Evolutionary conservation across 1,140 invertebrate species (phyloP), one percentile per base, ranked within the genome.

Genomic region (Zophobas atratus): DNA sequence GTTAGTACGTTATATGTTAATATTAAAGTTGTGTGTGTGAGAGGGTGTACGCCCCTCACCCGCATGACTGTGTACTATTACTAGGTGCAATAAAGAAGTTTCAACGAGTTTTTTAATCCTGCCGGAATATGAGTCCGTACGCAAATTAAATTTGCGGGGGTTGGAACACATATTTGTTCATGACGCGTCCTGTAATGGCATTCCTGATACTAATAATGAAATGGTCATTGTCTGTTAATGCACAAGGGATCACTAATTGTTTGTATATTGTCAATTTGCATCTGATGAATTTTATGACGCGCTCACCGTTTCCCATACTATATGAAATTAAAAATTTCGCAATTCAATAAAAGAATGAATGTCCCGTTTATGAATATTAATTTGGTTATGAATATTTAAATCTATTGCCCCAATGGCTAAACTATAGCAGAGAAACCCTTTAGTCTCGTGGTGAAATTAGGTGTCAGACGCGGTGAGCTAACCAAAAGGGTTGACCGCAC

Each of bases 241-340:
- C 77, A 53, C 81, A 80, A 82, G 82, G 83, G 84, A 82, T 81
- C 80, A 71, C 80, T 85, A 85, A 85, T 85, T 85, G 84, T 85
- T 85, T 85, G 84, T 85, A 82, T 83, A 85, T 85, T 85, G 84
- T 84, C 84, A 85, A 85, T 85, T 85, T 85, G 81, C 84, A 85
- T 85, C 72, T 84, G 82, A 85, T 85, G 80, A 84, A 83, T 84
- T 84, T 84, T 82, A 79, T 77, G 82, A 49, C 71, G 56, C 34
- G 78, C 71, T 73, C 67, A 76, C 73, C 57, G 48, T 77, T 79
- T 70, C 41, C 41, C 55, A 48, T 72, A 49, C 63, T 48, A 72
- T 75, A 78, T 78, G 41, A 56, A 78, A 74, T 78, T 55, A 72
- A 78, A 78, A 77, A 39, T 73, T 74, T 67, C 60, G 1, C 60